phyloP scores from a whole-genome alignment of 2,888 invertebrate species.

The Oxystoma pomonae region DNA sequence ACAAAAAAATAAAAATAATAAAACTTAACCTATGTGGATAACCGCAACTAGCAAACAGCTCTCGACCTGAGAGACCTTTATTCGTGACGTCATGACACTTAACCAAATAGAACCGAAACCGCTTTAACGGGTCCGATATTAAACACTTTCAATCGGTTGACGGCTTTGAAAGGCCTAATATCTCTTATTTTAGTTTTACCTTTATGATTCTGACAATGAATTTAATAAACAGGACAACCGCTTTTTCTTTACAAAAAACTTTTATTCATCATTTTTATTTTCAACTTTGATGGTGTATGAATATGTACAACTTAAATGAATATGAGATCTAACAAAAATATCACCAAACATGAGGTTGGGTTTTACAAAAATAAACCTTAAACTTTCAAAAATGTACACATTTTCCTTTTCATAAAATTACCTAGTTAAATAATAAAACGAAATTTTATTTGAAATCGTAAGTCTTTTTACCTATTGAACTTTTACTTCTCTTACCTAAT shows the following conservation, averaged over 20 bases:
- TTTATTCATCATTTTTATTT: conserved; percentile 8
- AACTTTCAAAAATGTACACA: conserved; percentile 1
- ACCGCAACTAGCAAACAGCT: too few species aligned
- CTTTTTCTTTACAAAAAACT: conserved; percentile 12
- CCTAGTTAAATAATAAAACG: background rate
- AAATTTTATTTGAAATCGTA: too few species aligned
- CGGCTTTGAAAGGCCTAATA: too few species aligned
- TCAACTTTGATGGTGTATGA: background rate
- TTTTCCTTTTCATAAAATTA: background rate
- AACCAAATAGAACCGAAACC: too few species aligned
- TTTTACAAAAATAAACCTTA: conserved; percentile 17
- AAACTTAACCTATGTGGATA: too few species aligned
- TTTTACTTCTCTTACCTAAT: background rate
- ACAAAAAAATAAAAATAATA: too few species aligned
- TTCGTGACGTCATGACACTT: too few species aligned
- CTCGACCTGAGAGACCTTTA: too few species aligned
- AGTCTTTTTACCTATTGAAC: background rate
- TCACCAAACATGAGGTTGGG: conserved; percentile 23
- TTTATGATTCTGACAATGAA: background rate
- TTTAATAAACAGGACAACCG: background rate
- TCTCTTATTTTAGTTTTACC: too few species aligned
- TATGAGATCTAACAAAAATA: conserved; percentile 27
- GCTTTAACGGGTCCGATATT: too few species aligned
- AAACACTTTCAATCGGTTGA: too few species aligned
- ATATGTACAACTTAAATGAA: conserved; percentile 27